Conservation (phyloP, 2,113 vertebrate genomes). For the Perca fluviatilis region DNA sequence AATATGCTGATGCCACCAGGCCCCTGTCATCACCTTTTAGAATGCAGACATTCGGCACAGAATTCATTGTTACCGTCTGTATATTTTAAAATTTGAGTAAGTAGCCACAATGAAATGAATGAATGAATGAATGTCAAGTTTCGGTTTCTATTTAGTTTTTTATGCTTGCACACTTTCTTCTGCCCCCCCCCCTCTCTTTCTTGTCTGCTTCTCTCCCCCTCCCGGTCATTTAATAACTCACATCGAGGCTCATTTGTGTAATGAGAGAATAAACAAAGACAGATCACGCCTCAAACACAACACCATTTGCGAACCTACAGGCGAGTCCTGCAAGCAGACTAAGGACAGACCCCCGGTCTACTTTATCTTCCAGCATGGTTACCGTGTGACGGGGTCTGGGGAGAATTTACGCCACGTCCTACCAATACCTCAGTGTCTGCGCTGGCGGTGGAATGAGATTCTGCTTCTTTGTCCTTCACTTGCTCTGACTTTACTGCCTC, state of each 20-base stretch:
- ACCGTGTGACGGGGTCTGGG: not conserved
- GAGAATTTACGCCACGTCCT: too few relatives aligned
- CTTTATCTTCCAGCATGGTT: not conserved
- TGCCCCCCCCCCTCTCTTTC: not conserved
- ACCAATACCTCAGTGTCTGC: slow-evolving; percentile 88
- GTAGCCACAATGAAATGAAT: not conserved
- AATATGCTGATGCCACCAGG: too few relatives aligned
- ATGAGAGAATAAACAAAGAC: not conserved
- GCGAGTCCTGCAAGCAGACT: not conserved
- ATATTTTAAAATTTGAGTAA: not conserved
- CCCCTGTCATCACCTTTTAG: not conserved
- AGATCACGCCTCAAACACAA: not conserved
- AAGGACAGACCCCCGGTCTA: too few relatives aligned
- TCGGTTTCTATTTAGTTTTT: not conserved
- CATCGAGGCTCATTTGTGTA: not conserved
- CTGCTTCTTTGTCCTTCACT: slow-evolving; percentile 78
- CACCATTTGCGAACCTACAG: not conserved
- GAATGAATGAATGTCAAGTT: not conserved
- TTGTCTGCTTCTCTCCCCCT: not conserved
- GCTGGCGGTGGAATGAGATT: slow-evolving; percentile 81
- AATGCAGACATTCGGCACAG: too few relatives aligned
- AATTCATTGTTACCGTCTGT: not conserved
- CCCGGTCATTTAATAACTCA: not conserved
- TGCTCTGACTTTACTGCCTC: slow-evolving; percentile 79
- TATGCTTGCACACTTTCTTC: not conserved